Base-by-base conservation (phyloP, 2,113 vertebrate genomes). In the Hyla sarda region DNA sequence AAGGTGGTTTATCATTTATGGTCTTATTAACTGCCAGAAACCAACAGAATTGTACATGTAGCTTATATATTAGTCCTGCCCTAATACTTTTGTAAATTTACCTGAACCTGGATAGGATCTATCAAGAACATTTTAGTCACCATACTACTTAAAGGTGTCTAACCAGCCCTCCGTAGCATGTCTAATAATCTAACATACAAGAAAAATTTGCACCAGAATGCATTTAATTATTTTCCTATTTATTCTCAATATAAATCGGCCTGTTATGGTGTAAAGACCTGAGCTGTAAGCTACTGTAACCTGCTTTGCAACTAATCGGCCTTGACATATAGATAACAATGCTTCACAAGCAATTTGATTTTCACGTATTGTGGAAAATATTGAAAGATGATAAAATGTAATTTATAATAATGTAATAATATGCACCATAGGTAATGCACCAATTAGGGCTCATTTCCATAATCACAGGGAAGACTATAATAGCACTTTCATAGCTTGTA, bases 391-490 rank as follows among this genome's bases (percentile, higher is more conserved):
- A 78, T 58, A 80, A 80, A 60, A 80, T 41, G 50, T 80, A 60
- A 80, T 80, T 60, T 60, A 45, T 25, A 80, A 80, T 80, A 80
- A 80, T 60, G 56, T 80, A 80, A 80, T 80, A 80, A 80, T 58
- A 60, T 62, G 54, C 54, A 62, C 54, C 41, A 80, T 62, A 80
- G 21, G 77, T 80, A 80, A 80, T 80, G 54, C 14, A 25, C 54
- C 77, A 80, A 80, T 80, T 80, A 80, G 56, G 41, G 34, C 14
- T 62, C 54, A 80, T 80, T 80, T 60, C 34, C 77, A 80, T 80
- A 80, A 80, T 62, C 56, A 45, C 34, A 80, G 34, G 77, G 54
- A 62, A 80, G 77, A 45, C 56, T 80, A 13, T 80, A 80, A 80
- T 45, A 62, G 77, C 77, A 80, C 77, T 80, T 80, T 80, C 54